Percentiles rank a stretch among this genome's conserved stretches.
Conservation (phyloP, 2,113 vertebrate species). For the Apistogramma diplotaenia region DNA sequence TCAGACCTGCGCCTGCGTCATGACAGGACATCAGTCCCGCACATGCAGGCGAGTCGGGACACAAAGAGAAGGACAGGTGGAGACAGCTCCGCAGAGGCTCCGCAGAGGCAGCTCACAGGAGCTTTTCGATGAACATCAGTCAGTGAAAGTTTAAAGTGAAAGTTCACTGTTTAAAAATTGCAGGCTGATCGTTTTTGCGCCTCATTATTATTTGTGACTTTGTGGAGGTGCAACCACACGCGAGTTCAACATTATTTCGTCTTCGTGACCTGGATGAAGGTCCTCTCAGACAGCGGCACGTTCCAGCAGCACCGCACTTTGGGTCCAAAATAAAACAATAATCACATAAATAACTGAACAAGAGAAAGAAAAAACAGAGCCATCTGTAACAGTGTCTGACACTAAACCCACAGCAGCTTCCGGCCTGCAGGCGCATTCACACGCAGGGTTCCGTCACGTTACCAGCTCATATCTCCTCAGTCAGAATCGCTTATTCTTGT, state of each 20-base stretch:
- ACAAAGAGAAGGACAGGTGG: fast-evolving
- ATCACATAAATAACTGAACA: background rate
- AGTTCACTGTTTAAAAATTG: too few species aligned
- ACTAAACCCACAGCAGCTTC: background rate
- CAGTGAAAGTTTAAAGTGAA: too few species aligned
- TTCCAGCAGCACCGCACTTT: background rate
- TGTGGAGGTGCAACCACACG: too few species aligned
- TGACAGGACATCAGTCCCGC: too few species aligned
- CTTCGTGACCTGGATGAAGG: background rate
- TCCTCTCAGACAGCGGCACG: background rate
- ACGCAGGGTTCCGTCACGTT: background rate
- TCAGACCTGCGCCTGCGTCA: background rate
- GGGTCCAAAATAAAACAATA: background rate
- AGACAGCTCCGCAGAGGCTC: too few species aligned
- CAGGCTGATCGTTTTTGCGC: too few species aligned
- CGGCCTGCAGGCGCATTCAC: background rate
- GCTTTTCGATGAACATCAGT: too few species aligned
- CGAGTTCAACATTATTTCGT: too few species aligned
- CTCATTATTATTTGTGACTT: too few species aligned
- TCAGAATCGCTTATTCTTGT: fast-evolving
- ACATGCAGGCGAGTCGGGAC: fast-evolving
- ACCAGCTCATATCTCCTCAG: too few species aligned
- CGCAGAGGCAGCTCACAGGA: too few species aligned
- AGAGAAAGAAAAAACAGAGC: background rate
- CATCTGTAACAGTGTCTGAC: background rate